Conservation (phyloP, 2,888 invertebrate genomes). For the Tethea ocularis region DNA sequence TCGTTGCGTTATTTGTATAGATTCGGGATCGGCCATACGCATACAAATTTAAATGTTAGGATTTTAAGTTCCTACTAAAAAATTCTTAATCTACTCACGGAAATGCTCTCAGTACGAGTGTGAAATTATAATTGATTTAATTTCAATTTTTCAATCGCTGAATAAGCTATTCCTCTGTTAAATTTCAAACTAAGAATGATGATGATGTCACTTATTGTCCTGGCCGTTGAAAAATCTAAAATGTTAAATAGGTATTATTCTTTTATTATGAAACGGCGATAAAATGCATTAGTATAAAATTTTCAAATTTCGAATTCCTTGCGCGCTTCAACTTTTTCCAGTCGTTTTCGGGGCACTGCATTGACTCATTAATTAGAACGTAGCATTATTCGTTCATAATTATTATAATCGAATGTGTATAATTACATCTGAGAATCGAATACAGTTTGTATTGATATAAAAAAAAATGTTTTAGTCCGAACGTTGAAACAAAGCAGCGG, state of each 20-base stretch:
- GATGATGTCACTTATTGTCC: too few species aligned
- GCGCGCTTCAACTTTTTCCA: constrained; percentile 18
- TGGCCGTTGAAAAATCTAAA: constrained; percentile 13
- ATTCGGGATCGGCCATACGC: constrained; percentile 12
- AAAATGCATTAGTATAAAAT: constrained; percentile 33
- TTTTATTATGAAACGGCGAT: constrained; percentile 30
- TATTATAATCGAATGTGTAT: constrained; percentile 61
- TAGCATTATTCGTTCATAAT: constrained; percentile 55
- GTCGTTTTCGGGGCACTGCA: constrained; percentile 3
- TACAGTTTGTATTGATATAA: constrained; percentile 64
- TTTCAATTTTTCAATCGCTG: not conserved
- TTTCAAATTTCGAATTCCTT: constrained; percentile 43
- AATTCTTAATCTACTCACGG: too few species aligned
- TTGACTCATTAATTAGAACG: constrained; percentile 67
- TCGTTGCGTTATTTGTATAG: constrained; percentile 36
- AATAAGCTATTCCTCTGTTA: not conserved
- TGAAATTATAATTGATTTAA: not conserved
- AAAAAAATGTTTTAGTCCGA: constrained; percentile 69
- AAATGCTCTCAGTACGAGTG: too few species aligned
- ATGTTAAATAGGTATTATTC: constrained; percentile 17
- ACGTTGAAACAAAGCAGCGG: constrained; percentile 74
- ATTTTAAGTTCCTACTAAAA: constrained; percentile 15
- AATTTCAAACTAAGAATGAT: too few species aligned
- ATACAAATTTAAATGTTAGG: not conserved
- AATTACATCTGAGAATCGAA: constrained; percentile 68